phyloP scores from a whole-genome alignment of 2,113 vertebrate genomes.

The Nansenia antarctica region DNA sequence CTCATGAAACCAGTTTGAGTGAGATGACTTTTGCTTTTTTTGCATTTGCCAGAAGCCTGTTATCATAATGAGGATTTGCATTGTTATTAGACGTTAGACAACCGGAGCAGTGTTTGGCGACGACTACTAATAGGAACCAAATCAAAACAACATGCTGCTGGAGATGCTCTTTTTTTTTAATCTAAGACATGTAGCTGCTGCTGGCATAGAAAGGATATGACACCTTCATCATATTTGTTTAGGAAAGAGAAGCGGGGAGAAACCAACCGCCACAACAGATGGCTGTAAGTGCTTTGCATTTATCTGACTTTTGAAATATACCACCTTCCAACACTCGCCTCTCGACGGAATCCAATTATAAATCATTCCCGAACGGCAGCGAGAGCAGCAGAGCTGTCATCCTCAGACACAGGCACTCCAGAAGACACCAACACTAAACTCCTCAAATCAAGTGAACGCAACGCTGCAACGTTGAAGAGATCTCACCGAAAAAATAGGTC shows the following conservation, averaged over 20 bases:
- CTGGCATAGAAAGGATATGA: slow-evolving; percentile 4
- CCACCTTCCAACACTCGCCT: neutral
- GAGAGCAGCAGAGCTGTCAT: neutral
- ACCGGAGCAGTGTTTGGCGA: neutral
- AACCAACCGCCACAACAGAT: neutral
- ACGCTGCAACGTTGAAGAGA: too few species aligned
- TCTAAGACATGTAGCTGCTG: neutral
- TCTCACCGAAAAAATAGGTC: too few species aligned
- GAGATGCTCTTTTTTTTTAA: neutral
- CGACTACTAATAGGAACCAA: neutral
- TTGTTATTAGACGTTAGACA: neutral
- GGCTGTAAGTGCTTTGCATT: neutral
- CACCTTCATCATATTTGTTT: slow-evolving; percentile 1
- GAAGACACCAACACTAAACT: neutral
- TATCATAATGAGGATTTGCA: neutral
- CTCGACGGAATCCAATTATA: neutral
- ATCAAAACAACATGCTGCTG: neutral
- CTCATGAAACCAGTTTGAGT: neutral
- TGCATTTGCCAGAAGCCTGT: neutral
- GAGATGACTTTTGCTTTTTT: neutral
- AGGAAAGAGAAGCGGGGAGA: neutral
- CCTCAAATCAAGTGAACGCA: neutral
- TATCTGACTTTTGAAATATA: slow-evolving; percentile 8
- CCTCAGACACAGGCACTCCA: neutral
- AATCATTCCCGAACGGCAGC: neutral